Evolutionary conservation across 1,140 invertebrate species (phyloP).

Genomic region (Ylistrum balloti): DNA sequence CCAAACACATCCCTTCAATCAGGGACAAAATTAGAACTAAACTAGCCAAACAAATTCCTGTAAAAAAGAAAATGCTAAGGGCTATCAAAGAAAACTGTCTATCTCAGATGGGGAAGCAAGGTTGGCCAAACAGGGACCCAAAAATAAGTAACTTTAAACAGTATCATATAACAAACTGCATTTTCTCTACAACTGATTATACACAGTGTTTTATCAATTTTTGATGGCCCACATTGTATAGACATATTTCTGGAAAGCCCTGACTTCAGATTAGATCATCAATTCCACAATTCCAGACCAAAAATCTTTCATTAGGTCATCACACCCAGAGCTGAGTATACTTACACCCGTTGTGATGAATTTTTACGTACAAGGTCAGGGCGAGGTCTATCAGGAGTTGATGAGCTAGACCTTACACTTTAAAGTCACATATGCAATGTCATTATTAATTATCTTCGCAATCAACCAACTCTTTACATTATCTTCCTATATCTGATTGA

Average conservation of each 20-base stretch:
- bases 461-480: no score
- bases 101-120: background rate
- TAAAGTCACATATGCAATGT: background rate
- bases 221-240: no score
- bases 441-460: no score
- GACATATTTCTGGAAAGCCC: background rate
- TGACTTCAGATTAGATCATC: background rate
- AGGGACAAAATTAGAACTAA: background rate
- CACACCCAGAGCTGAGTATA: slow-evolving; percentile 1
- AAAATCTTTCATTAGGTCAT: background rate
- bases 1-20: background rate
- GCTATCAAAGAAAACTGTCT: background rate
- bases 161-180: no score
- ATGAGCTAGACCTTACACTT: background rate
- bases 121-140: no score
- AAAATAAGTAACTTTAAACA: no score
- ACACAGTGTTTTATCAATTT: no score
- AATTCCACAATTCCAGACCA: slow-evolving; percentile 37
- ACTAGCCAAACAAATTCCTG: slow-evolving; percentile 6
- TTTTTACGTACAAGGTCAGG: slow-evolving; percentile 33
- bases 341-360: slow-evolving; percentile 22
- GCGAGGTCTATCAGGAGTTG: slow-evolving; percentile 21
- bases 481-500: no score
- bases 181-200: no score
- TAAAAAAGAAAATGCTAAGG: background rate